Evolutionary conservation across 2,113 vertebrate genomes (phyloP), one percentile per base, ranked within the genome.

Genomic region (Melospiza georgiana): DNA sequence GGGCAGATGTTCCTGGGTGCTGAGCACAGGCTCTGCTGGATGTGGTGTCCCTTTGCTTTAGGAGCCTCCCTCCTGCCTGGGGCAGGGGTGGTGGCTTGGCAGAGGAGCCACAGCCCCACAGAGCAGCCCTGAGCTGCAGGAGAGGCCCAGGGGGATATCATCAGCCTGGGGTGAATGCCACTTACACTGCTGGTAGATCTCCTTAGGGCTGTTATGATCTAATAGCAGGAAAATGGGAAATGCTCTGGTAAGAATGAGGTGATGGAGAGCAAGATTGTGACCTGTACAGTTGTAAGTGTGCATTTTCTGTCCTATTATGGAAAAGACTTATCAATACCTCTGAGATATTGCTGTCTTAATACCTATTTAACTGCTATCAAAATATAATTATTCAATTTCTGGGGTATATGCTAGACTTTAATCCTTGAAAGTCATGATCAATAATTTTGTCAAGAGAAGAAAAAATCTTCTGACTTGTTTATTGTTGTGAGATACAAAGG

Each of bases 101-200:
- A 65, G 43, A 63, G 30, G 4, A n/a, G 17, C 23, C 48, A 43
- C 20, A 52, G 55, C 33, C 25, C 19, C 18, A 7, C 5, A n/a
- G 41, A 28, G 7, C 25, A 12, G 48, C 5, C 57, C 48, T 1
- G 4, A 43, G 23, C 6, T 27, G 23, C 48, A 51, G 74, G 27
- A 67, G 33, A 30, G 30, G 17, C 22, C 3, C 10, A 7, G 37
- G 4, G 11, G 7, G 20, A 9, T 25, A 3, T 12, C 2, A 0
- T 9, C 62, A 67, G 39, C 5, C 39, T 85, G 35, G 7, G 48
- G 30, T 39, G 30, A 27, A 46, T 17, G 19, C 5, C 5, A 17
- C 3, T 17, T 15, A 1, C 24, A 7, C n/a, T 84, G 43, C 46
- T 58, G 25, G 12, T n/a, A 27, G 14, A 15, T 27, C 65, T 52